phyloP scores from a whole-genome alignment of 2,888 invertebrate genomes.

The Drosophila dives region DNA sequence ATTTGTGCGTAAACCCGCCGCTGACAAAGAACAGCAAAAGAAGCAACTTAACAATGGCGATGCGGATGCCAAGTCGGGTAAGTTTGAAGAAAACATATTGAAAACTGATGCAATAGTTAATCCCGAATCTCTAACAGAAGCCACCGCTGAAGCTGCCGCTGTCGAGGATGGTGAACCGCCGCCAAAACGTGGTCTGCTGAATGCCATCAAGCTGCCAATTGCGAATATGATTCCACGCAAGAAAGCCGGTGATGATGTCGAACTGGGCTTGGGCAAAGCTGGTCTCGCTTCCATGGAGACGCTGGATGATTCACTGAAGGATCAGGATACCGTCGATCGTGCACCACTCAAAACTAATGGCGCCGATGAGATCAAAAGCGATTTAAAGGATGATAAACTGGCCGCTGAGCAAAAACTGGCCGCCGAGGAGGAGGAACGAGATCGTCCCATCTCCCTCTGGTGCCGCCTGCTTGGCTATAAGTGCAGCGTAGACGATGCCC shows the following conservation, averaged over 20 bases:
- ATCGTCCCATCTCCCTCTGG: constrained; percentile 85
- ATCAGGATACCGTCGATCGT: constrained; percentile 87
- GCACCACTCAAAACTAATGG: constrained; percentile 86
- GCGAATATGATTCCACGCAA: constrained; percentile 87
- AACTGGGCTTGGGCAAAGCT: constrained; percentile 87
- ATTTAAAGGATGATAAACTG: constrained; percentile 86
- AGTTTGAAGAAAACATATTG: constrained; percentile 37
- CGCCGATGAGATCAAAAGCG: constrained; percentile 89
- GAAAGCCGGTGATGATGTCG: constrained; percentile 86
- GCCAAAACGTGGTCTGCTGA: constrained; percentile 86
- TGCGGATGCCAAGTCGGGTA: constrained; percentile 83
- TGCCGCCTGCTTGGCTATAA: constrained; percentile 88
- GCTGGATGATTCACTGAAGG: constrained; percentile 89
- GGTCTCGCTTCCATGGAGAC: constrained; percentile 93
- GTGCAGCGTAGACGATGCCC: constrained; percentile 88
- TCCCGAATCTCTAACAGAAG: constrained; percentile 59
- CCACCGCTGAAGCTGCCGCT: constrained; percentile 78
- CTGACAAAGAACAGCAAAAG: constrained; percentile 80
- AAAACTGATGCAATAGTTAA: not conserved
- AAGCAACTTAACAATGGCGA: constrained; percentile 78
- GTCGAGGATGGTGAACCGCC: constrained; percentile 70
- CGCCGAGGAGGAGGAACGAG: constrained; percentile 75
- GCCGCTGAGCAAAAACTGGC: constrained; percentile 82
- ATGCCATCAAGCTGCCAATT: constrained; percentile 88
- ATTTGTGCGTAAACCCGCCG: constrained; percentile 86